Base-by-base conservation (phyloP, 2,888 invertebrate genomes). In the Branchellion lobata region DNA sequence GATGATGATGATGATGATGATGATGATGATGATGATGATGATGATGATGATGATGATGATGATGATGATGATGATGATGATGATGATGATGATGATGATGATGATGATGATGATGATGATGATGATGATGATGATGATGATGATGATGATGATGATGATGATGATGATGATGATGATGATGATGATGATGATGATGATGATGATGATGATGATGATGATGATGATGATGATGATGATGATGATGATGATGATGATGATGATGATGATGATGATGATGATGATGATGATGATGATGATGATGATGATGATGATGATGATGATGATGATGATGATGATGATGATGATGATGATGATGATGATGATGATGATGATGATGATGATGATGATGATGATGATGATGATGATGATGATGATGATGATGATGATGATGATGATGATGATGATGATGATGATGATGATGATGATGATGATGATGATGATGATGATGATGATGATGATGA, bases 41-140 rank as follows among this genome's bases (percentile, higher is more conserved):
- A 29, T 27, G n/a, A 29, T 27, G 29, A 29, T 27, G n/a, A 29
- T 11, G 29, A 21, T 8, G 65, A 21, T 11, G 29, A 65, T 8
- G n/a, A 65, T 24, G 65, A 21, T 8, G 65, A 65, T 24, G 65
- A 65, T 24, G 65, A 65, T 24, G 65, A 65, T 24, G n/a, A 65
- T 11, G 65, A 65, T 24, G 65, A 65, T 24, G 29, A 65, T 24
- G n/a, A 65, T 11, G n/a, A 65, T 24, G 29, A 65, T 24, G n/a
- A 65, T 24, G n/a, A 65, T 24, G n/a, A 65, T 11, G n/a, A 65
- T 24, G n/a, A 65, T 11, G n/a, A 65, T 24, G n/a, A 65, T 24
- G 29, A 65, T 24, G n/a, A 65, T 11, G 65, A 65, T 27, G 65
- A 65, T 27, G 11, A 65, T 11, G 5, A 65, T 11, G n/a, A 65